Base-by-base conservation (phyloP, 1,140 invertebrate genomes). In the Myzus persicae region DNA sequence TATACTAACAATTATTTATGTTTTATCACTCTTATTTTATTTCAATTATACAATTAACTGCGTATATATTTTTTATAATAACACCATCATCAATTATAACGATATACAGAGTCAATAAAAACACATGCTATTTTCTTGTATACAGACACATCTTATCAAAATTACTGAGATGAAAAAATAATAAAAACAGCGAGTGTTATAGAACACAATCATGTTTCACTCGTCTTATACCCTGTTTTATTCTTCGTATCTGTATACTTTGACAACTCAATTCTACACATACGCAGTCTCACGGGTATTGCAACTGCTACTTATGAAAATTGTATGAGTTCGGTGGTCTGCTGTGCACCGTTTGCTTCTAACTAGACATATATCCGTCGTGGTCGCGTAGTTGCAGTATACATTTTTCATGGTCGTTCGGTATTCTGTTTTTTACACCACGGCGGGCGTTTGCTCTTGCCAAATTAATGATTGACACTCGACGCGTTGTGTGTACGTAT, bases 361-460 rank as follows among this genome's bases (percentile, higher is more conserved):
- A 90, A 90, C 89, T 67, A 67, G 89, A 90, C 89, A 67, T 90
- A 54, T 90, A 38, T 54, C 31, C 89, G 7, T 67, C 89, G 89
- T 67, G 89, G 54, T 90, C 89, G 89, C 89, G 89, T 59, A 48
- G 87, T 89, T 26, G 54, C 59, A n/a, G 59, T 90, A 90, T 90
- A 90, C 54, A 90, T 90, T 90, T 90, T 90, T 90, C 89, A 90
- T 90, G 89, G 89, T 90, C 89, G 89, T 90, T 90, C 54, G 89
- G 89, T 90, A 90, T 90, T 90, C 89, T 42, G 89, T 90, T 90
- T 90, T 90, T 67, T 67, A 24, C 51, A 20, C 38, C 14, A 40
- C 40, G 36, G 26, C 26, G 36, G 26, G 26, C 11, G 89, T 59
- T 90, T 67, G 38, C 48, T 90, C 51, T 90, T 90, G 89, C 89